A percentile compares a stretch with the other conserved stretches of the same genome.
Conservation (phyloP, 2,113 vertebrate genomes). For the Columba livia region DNA sequence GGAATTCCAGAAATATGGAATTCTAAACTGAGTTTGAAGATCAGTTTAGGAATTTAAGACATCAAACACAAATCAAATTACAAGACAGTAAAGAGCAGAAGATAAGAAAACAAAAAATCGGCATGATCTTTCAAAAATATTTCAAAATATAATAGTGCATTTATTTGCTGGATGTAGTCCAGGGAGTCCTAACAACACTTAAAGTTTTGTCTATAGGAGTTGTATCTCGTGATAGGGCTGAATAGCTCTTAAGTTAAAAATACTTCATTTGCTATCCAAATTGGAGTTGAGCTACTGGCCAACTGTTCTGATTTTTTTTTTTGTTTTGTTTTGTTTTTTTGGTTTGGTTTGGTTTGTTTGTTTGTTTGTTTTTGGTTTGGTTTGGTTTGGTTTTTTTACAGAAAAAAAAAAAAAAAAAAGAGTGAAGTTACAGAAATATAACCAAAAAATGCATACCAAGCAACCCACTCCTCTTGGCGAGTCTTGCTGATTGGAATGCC, state of each 20-base stretch:
- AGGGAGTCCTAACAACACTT: not conserved
- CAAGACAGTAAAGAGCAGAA: not conserved
- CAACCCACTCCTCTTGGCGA: not conserved
- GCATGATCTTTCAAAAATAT: not conserved
- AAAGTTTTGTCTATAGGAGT: not conserved
- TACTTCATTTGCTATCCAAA: not conserved
- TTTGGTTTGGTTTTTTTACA: too few species aligned
- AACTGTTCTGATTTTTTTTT: not conserved
- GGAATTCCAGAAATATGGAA: not conserved
- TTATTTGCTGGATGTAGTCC: not conserved
- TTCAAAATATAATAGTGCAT: not conserved
- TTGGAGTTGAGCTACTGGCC: not conserved
- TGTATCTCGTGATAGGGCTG: not conserved
- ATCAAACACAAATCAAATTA: not conserved
- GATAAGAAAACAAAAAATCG: not conserved
- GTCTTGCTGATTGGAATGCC: not conserved
- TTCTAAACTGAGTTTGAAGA: not conserved
- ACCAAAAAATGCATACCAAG: not conserved
- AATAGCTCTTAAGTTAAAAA: not conserved
- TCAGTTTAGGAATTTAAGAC: not conserved
- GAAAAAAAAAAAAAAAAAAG: too few species aligned
- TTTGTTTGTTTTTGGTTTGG: too few species aligned
- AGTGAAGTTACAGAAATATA: not conserved
- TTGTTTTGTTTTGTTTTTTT: too few species aligned
- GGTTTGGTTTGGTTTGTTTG: too few species aligned